phyloP scores from a whole-genome alignment of 2,797 vertebrate genomes.

The Arctocebus calabarensis region DNA sequence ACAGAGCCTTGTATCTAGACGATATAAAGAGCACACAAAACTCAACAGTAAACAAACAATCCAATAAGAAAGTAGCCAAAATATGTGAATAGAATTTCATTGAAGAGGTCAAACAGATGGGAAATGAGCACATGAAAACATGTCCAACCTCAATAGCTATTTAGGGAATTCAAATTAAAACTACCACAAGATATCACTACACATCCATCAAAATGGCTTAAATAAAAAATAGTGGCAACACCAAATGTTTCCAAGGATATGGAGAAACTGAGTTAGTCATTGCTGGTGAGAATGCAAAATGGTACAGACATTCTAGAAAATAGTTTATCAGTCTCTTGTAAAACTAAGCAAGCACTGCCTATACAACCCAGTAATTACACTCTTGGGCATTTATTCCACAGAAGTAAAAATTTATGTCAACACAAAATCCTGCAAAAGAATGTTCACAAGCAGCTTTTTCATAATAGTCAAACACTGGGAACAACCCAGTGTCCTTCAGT shows the following conservation, averaged over 20 bases:
- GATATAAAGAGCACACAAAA: background rate
- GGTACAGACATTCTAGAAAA: background rate
- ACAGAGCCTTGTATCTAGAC: background rate
- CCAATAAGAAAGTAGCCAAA: background rate
- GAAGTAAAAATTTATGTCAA: slow-evolving; percentile 20
- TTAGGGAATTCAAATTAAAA: background rate
- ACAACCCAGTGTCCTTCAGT: background rate
- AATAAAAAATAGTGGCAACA: background rate
- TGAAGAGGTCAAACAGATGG: background rate
- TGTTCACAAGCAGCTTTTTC: background rate
- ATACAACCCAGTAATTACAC: background rate
- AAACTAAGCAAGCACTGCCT: background rate
- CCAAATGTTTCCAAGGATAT: background rate
- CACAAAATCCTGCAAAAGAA: background rate
- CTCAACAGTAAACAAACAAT: background rate
- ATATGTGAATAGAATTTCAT: background rate
- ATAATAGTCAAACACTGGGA: background rate
- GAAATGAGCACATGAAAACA: slow-evolving; percentile 13
- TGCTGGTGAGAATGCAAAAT: background rate
- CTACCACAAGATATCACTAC: background rate
- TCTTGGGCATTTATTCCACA: background rate
- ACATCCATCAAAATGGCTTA: background rate
- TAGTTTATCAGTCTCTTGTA: background rate
- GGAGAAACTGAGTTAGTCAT: background rate
- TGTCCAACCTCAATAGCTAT: background rate